phyloP scores from a whole-genome alignment of 2,888 invertebrate genomes.

The Clunio marinus region DNA sequence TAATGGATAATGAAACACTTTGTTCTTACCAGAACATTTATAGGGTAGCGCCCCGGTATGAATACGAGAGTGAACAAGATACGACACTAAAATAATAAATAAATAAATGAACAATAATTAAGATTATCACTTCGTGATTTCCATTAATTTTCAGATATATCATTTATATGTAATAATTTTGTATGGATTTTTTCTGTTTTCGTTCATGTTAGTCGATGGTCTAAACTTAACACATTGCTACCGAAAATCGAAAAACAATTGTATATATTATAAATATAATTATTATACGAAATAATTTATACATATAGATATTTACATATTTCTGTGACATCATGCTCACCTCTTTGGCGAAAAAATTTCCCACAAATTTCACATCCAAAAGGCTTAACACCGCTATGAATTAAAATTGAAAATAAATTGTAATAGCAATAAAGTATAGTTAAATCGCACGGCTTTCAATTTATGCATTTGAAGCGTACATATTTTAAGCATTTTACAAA shows the following conservation, averaged over 20 bases:
- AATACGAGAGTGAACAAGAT: conserved; percentile 35
- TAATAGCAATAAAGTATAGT: conserved; percentile 41
- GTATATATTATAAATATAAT: too few relatives aligned
- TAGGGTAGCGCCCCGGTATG: conserved; percentile 29
- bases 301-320: too few relatives aligned
- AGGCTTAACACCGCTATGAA: conserved; percentile 74
- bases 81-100: conserved; percentile 15
- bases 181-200: too few relatives aligned
- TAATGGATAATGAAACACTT: too few relatives aligned
- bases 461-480: too few relatives aligned
- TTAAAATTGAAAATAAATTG: not conserved
- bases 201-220: too few relatives aligned
- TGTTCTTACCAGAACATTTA: conserved; percentile 31
- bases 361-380: conserved; percentile 85
- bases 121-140: conserved; percentile 20
- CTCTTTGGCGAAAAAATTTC: conserved; percentile 80
- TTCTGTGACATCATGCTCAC: conserved; percentile 54
- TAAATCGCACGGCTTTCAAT: too few relatives aligned
- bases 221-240: too few relatives aligned
- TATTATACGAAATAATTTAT: too few relatives aligned
- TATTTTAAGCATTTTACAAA: too few relatives aligned
- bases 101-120: conserved; percentile 23
- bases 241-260: too few relatives aligned
- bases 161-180: not conserved
- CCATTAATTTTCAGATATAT: not conserved